Conservation (phyloP, 2,797 vertebrate genomes). For the Crenichthys baileyi region DNA sequence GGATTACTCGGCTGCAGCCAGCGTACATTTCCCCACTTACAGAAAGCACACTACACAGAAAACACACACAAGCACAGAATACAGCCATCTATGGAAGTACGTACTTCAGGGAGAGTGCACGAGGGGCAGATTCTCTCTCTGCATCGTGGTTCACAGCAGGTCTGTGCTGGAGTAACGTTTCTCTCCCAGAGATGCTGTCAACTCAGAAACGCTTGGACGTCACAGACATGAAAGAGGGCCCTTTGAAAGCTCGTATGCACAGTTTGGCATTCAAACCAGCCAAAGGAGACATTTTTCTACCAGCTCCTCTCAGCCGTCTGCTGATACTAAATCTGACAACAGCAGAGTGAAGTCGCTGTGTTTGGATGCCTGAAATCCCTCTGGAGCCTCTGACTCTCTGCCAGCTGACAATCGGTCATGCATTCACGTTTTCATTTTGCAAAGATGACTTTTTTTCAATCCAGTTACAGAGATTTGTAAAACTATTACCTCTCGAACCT, state of each 20-base stretch:
- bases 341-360: constrained; percentile 68
- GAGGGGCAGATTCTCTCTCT: constrained; percentile 74
- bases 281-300: constrained; percentile 61
- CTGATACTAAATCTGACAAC: constrained; percentile 76
- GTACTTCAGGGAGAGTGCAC: constrained; percentile 71
- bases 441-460: constrained; percentile 29
- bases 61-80: constrained; percentile 50
- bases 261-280: constrained; percentile 63
- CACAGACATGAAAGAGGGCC: constrained; percentile 58
- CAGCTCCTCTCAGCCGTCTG: constrained; percentile 56
- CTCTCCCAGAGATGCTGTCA: constrained; percentile 63
- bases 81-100: constrained; percentile 66
- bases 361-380: constrained; percentile 72
- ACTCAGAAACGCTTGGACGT: constrained; percentile 64
- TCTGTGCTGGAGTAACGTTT: constrained; percentile 57
- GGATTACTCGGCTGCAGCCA: constrained; percentile 49
- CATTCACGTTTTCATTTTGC: constrained; percentile 37
- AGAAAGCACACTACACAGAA: constrained; percentile 48
- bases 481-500: not conserved
- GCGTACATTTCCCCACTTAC: constrained; percentile 44
- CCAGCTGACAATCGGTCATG: constrained; percentile 43
- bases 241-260: constrained; percentile 60
- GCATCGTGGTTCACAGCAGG: constrained; percentile 71
- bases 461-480: not conserved
- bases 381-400: constrained; percentile 48